A percentile compares a stretch with the other conserved stretches of the same genome.
phyloP scores from a whole-genome alignment of 1,140 invertebrate species.

The Bombus sibiricus region DNA sequence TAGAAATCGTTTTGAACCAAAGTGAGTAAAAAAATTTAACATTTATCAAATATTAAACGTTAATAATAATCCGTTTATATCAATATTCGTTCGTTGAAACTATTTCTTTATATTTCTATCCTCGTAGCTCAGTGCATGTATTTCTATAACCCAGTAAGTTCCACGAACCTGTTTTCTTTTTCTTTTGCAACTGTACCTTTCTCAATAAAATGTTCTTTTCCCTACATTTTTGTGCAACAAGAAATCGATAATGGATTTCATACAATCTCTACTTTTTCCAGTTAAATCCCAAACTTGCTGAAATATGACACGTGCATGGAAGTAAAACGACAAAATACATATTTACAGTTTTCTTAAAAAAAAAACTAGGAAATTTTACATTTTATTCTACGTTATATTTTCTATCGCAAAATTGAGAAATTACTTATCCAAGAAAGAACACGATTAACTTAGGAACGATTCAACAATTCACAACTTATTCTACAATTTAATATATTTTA shows the following conservation, averaged over 20 bases:
- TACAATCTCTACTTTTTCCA: neutral
- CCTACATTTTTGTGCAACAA: neutral
- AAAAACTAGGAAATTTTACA: too few species aligned
- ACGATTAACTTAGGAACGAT: neutral
- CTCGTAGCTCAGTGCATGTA: neutral
- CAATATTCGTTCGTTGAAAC: neutral
- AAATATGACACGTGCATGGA: neutral
- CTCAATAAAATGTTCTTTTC: neutral
- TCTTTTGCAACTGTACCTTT: neutral
- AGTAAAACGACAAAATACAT: neutral
- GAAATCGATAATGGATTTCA: neutral
- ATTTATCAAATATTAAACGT: neutral
- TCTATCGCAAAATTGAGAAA: too few species aligned
- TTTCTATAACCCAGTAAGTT: neutral
- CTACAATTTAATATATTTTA: neutral
- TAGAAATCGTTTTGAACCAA: too few species aligned
- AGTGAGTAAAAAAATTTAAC: accelerated
- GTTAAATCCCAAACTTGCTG: neutral
- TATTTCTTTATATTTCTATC: neutral
- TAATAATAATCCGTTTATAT: neutral
- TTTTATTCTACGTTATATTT: too few species aligned
- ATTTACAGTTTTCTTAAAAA: neutral
- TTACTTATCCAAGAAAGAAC: too few species aligned
- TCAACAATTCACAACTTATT: too few species aligned
- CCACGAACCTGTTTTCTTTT: neutral